phyloP scores from a whole-genome alignment of 2,888 invertebrate species.

The Disparrhopalites patrizii region DNA sequence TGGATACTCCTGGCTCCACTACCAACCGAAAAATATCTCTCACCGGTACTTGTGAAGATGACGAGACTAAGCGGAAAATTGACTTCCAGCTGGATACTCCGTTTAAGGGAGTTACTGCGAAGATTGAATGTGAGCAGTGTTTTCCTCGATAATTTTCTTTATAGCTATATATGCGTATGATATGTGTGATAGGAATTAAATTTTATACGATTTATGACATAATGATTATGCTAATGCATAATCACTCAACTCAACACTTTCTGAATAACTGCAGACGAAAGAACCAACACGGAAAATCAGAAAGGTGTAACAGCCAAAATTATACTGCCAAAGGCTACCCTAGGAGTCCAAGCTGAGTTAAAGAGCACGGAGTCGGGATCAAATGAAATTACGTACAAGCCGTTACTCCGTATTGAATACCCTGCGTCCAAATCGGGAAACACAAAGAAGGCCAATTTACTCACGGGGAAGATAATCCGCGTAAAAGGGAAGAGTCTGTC shows the following conservation, averaged over 20 bases:
- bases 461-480: conserved; percentile 10
- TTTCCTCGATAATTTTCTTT: no score
- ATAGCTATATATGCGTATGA: no score
- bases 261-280: conserved; percentile 20
- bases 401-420: conserved; percentile 13
- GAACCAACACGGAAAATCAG: conserved; percentile 7
- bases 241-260: no score
- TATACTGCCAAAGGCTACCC: neutral
- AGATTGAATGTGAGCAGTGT: conserved; percentile 7
- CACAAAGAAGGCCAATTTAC: neutral
- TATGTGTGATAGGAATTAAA: no score
- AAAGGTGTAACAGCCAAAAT: conserved; percentile 17
- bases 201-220: no score
- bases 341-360: conserved; percentile 4
- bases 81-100: conserved; percentile 12
- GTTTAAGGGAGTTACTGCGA: neutral
- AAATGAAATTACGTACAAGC: conserved; percentile 18
- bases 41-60: neutral
- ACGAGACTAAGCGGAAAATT: conserved; percentile 1
- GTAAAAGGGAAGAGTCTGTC: neutral
- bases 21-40: conserved; percentile 12
- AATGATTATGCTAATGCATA: no score
- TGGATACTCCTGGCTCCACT: conserved; percentile 18
- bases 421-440: conserved; percentile 1
- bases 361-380: neutral